Evolutionary conservation across 2,113 vertebrate species (phyloP), one percentile per base, ranked within the genome.

Genomic region (Ascaphus truei): DNA sequence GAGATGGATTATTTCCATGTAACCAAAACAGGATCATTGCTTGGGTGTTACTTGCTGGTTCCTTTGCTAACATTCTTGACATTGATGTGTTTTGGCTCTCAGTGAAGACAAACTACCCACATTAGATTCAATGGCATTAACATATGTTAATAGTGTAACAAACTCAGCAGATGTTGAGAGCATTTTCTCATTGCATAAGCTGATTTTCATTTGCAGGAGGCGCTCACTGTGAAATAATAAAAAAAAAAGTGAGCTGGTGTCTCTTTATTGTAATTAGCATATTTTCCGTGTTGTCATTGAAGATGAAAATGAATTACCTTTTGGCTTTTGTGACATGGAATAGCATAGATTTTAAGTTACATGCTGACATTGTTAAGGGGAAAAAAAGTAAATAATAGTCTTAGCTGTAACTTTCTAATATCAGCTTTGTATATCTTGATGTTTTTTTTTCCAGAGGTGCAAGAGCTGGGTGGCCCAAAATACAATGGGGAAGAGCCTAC

Each of bases 41-140:
- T 50, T 60, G 55, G 66, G 66, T 58, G n/a, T n/a, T n/a, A n/a
- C n/a, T n/a, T n/a, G n/a, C n/a, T n/a, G n/a, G 55, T 68, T 50
- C 37, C 55, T 50, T 58, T 45, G 39, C 66, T 68, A 56, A 43
- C 55, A 59, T 53, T 45, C 55, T 68, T 68, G 66, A 68, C 66
- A 68, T 56, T 68, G 66, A 68, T 68, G 66, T 68, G 66, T 59
- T 68, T 68, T 68, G 66, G 66, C 66, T 68, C 55, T 68, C 55
- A 29, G 55, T 60, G 66, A 68, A 68, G 66, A 68, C 66, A 68
- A 68, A 68, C 41, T 68, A 59, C 66, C 55, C 66, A 68, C 66
- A 68, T 68, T 68, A 68, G 66, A 68, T 68, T 41, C 66, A 68
- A 59, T 68, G 66, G 66, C 66, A 68, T 68, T 68, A 68, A 68